Conservation (phyloP, 2,797 vertebrate genomes). For the Poeciliopsis presidionis region DNA sequence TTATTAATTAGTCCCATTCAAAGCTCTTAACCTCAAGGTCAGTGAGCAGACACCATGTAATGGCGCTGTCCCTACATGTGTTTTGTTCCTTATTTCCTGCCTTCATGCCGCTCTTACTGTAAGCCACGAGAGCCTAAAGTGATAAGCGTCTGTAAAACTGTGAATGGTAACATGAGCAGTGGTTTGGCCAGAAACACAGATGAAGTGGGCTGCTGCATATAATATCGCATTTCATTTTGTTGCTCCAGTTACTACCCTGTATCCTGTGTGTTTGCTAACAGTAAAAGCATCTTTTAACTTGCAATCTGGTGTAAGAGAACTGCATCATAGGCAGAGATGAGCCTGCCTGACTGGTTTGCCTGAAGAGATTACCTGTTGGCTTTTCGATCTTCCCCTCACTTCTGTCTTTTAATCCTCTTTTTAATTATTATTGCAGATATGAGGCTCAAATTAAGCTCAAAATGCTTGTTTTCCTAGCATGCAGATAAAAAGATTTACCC, state of each 20-base stretch:
- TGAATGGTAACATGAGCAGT: conserved; percentile 51
- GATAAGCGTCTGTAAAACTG: conserved; percentile 45
- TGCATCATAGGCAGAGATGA: conserved; percentile 54
- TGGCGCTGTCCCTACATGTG: conserved; percentile 68
- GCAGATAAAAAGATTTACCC: conserved; percentile 97
- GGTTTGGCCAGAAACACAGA: conserved; percentile 64
- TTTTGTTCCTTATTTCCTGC: conserved; percentile 48
- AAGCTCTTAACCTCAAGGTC: conserved; percentile 79
- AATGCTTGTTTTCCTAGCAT: conserved; percentile 98
- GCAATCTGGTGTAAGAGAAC: conserved; percentile 44
- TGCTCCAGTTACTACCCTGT: conserved; percentile 48
- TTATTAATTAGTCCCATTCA: conserved; percentile 82
- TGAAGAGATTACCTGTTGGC: conserved; percentile 81
- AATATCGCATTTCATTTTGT: conserved; percentile 50
- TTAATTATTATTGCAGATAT: conserved; percentile 85
- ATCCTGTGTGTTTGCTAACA: conserved; percentile 49
- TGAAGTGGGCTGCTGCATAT: conserved; percentile 39
- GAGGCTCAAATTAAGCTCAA: conserved; percentile 88
- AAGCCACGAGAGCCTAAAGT: conserved; percentile 49
- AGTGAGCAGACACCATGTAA: conserved; percentile 76
- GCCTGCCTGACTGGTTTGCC: conserved; percentile 63
- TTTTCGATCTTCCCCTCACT: conserved; percentile 73
- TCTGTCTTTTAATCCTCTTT: conserved; percentile 83
- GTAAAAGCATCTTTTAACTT: conserved; percentile 56
- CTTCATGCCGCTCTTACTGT: conserved; percentile 51